A percentile compares a stretch with the other conserved stretches of the same genome.
Conservation (phyloP, 2,797 vertebrate species). For the Lithobates pipiens region DNA sequence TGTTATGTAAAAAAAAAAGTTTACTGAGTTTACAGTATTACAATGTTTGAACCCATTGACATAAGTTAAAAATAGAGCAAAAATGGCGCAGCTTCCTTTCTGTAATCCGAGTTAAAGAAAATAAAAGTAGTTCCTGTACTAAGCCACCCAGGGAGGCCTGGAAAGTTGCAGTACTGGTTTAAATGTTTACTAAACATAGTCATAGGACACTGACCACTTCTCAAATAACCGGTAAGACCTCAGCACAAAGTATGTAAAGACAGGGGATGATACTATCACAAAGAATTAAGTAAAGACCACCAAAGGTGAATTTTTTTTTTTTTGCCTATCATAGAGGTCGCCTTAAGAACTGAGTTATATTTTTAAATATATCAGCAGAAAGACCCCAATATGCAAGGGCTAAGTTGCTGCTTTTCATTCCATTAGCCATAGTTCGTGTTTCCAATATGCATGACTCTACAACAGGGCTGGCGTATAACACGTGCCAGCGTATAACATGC, state of each 20-base stretch:
- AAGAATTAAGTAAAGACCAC: slow-evolving; percentile 43
- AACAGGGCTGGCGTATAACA: no score
- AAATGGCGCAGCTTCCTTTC: slow-evolving; percentile 30
- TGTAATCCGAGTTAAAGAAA: slow-evolving; percentile 47
- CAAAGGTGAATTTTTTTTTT: slow-evolving; percentile 2
- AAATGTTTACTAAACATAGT: slow-evolving; percentile 57
- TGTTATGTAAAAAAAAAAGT: background rate
- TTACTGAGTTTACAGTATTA: background rate
- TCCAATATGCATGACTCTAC: background rate
- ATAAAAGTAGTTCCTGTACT: slow-evolving; percentile 45
- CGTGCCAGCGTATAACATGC: no score
- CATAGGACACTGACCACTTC: slow-evolving; percentile 28
- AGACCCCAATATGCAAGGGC: background rate
- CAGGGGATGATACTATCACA: slow-evolving; percentile 12
- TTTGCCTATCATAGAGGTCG: background rate
- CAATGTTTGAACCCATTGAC: background rate
- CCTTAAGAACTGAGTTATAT: background rate
- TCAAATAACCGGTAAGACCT: slow-evolving; percentile 42
- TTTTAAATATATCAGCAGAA: background rate
- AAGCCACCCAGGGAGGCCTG: slow-evolving; percentile 51
- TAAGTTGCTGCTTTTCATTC: background rate
- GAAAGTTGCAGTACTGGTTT: slow-evolving; percentile 43
- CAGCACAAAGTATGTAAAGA: slow-evolving; percentile 2
- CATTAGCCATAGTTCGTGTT: background rate
- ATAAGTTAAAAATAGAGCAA: background rate